These are phyloP conservation scores for Diorhabda elongata DNA, from an alignment of 1,140 invertebrate genomes.

Conservation along the genomic window DNA sequence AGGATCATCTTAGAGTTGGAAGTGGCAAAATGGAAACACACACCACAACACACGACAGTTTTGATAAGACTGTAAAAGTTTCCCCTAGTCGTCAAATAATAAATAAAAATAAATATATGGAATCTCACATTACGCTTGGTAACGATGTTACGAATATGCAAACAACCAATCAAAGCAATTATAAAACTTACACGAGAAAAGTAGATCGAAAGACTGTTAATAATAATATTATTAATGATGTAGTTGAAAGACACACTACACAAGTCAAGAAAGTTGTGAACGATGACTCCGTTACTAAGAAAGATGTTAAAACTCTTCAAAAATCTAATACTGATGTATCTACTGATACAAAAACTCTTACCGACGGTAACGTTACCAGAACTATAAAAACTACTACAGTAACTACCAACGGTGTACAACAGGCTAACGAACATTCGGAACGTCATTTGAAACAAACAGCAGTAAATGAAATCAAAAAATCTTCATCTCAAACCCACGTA, in stretches of 20 bases:
- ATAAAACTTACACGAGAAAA: slow-evolving; percentile 56
- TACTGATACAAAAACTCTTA: slow-evolving; percentile 49
- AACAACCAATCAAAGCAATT: slow-evolving; percentile 59
- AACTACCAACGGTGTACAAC: slow-evolving; percentile 40
- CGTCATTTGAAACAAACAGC: slow-evolving; percentile 19
- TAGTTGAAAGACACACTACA: slow-evolving; percentile 4
- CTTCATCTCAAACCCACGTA: slow-evolving; percentile 38
- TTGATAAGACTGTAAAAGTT: slow-evolving; percentile 46
- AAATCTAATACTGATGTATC: slow-evolving; percentile 40
- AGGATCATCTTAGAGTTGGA: slow-evolving; percentile 53
- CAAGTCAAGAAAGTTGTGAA: slow-evolving; percentile 23
- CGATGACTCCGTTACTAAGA: slow-evolving; percentile 24
- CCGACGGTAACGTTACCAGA: slow-evolving; percentile 49
- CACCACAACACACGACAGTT: slow-evolving; percentile 52
- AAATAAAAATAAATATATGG: slow-evolving; percentile 55
- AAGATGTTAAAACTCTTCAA: slow-evolving; percentile 25
- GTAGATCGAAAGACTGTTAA: slow-evolving; percentile 39
- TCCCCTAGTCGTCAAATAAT: slow-evolving; percentile 27
- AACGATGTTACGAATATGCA: slow-evolving; percentile 52
- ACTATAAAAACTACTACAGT: slow-evolving; percentile 53
- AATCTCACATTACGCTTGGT: slow-evolving; percentile 61
- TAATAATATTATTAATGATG: slow-evolving; percentile 19
- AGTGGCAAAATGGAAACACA: slow-evolving; percentile 52
- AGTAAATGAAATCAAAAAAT: slow-evolving; percentile 35
- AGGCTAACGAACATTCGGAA: slow-evolving; percentile 21